Conservation (phyloP, 2,113 vertebrate genomes). For the Edolisoma coerulescens region DNA sequence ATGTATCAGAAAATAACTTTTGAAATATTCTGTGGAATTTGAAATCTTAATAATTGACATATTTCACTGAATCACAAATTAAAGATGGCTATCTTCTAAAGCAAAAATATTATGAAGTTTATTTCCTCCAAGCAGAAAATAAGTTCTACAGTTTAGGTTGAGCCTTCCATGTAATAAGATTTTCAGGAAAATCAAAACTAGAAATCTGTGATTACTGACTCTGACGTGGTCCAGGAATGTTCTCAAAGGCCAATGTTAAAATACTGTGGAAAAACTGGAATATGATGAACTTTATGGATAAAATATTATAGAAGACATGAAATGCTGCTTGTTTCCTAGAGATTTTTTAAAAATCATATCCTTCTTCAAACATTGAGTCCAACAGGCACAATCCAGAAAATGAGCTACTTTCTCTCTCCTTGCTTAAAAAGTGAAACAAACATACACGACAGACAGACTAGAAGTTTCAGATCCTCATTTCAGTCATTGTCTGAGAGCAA, state of each 20-base stretch:
- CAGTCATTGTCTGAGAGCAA: background rate
- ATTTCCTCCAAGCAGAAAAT: background rate
- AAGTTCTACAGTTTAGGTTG: background rate
- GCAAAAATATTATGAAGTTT: background rate
- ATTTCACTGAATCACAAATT: background rate
- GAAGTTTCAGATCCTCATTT: background rate
- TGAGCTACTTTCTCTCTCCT: background rate
- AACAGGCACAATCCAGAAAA: background rate
- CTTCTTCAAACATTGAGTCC: background rate
- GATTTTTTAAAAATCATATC: background rate
- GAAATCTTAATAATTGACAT: background rate
- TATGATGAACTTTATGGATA: background rate
- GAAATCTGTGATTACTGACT: background rate
- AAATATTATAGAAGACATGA: background rate
- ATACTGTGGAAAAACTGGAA: background rate
- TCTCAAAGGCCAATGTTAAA: background rate
- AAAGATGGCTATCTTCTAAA: background rate
- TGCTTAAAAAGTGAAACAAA: background rate
- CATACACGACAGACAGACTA: background rate
- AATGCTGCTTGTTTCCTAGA: background rate
- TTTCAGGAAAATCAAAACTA: background rate
- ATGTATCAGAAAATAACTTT: background rate
- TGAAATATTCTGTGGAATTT: background rate
- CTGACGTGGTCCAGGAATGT: rapidly evolving
- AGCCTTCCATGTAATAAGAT: background rate